Conservation (phyloP, 2,113 vertebrate species). For the Eudyptes chrysolophus region DNA sequence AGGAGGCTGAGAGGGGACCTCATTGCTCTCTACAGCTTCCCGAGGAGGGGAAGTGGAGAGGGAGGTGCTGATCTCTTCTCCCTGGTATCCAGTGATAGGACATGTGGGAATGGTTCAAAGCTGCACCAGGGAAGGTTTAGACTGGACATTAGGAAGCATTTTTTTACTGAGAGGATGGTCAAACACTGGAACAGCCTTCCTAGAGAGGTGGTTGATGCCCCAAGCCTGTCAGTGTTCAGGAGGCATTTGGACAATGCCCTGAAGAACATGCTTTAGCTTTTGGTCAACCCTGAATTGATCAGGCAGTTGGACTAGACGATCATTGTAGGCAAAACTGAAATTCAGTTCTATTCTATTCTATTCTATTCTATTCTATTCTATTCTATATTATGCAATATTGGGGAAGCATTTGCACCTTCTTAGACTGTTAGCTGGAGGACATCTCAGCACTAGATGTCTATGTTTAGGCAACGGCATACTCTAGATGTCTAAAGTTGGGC, state of each 20-base stretch:
- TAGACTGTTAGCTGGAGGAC: background rate
- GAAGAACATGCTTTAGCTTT: background rate
- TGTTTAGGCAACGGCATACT: background rate
- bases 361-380: too few species aligned
- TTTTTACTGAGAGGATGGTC: background rate
- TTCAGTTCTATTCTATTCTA: background rate
- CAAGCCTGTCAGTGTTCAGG: background rate
- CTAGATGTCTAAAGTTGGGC: background rate
- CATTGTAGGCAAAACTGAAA: background rate
- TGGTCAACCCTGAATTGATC: background rate
- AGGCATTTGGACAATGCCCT: background rate
- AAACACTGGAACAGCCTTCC: background rate
- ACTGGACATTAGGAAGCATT: background rate
- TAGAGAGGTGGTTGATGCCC: background rate
- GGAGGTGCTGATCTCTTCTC: background rate
- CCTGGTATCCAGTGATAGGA: too few species aligned
- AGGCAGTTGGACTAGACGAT: background rate
- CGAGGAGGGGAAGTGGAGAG: background rate
- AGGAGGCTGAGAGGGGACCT: background rate
- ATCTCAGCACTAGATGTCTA: background rate
- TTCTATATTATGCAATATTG: background rate
- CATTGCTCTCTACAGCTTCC: background rate
- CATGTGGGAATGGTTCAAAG: background rate
- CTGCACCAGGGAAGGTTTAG: background rate
- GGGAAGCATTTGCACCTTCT: accelerated